Conservation (phyloP, 2,113 vertebrate genomes). For the Cromileptes altivelis region DNA sequence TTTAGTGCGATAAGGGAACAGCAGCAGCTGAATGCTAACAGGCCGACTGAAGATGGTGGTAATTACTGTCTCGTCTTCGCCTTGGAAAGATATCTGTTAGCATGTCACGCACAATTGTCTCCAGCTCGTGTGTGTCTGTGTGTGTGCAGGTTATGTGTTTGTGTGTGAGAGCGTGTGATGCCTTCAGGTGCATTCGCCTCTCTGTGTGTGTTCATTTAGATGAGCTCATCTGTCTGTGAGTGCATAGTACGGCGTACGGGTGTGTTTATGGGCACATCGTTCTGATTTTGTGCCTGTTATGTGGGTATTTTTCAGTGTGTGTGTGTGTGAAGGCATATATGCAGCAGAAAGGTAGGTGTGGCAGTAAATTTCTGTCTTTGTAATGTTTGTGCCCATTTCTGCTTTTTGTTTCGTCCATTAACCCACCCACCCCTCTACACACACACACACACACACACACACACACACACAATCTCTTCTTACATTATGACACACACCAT, state of each 20-base stretch:
- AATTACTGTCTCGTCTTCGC: slow-evolving; percentile 57
- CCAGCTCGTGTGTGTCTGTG: not conserved
- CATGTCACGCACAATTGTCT: slow-evolving; percentile 29
- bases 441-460: not conserved
- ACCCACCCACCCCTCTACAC: not conserved
- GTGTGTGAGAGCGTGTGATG: not conserved
- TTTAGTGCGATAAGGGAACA: slow-evolving; percentile 54
- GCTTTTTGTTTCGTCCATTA: not conserved
- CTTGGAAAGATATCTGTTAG: slow-evolving; percentile 50
- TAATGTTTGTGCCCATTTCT: not conserved
- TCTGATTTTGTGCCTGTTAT: not conserved
- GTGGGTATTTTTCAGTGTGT: not conserved
- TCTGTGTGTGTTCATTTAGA: slow-evolving; percentile 18
- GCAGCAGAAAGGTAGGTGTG: not conserved
- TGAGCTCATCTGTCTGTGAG: not conserved
- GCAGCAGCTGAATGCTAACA: slow-evolving; percentile 54
- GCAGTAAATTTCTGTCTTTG: not conserved
- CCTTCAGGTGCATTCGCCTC: slow-evolving; percentile 2
- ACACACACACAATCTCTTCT: slow-evolving; percentile 12
- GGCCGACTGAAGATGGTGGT: slow-evolving; percentile 58
- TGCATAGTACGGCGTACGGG: not conserved
- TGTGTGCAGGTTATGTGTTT: slow-evolving; percentile 5
- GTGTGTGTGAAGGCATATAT: not conserved
- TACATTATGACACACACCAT: slow-evolving; percentile 5
- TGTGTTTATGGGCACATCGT: not conserved